Conservation (phyloP, 2,113 vertebrate genomes). For the Panthera tigris region DNA sequence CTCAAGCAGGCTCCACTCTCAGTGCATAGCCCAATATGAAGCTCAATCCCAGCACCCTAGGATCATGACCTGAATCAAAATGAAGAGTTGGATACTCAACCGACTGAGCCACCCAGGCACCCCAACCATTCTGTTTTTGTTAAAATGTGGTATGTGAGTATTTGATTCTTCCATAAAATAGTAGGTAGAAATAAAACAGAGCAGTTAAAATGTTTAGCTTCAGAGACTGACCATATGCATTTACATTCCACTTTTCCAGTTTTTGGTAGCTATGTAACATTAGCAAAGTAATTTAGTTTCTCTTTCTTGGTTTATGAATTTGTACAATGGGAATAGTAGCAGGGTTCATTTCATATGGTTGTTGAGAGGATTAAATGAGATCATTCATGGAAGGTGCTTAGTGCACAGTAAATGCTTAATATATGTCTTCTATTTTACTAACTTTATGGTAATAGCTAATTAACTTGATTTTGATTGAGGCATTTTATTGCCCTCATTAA, state of each 20-base stretch:
- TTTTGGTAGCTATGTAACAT: neutral
- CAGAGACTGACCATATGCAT: neutral
- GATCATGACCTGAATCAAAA: too few species aligned
- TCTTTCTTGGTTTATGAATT: neutral
- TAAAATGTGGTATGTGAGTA: neutral
- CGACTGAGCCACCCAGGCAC: too few species aligned
- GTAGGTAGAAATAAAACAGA: neutral
- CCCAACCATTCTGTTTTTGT: neutral
- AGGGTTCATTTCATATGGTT: neutral
- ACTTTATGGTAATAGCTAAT: conserved; percentile 58
- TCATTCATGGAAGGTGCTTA: conserved; percentile 36
- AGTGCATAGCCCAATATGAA: too few species aligned
- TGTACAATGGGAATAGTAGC: neutral
- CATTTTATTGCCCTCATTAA: conserved; percentile 46
- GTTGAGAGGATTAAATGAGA: conserved; percentile 35
- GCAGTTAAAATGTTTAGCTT: neutral
- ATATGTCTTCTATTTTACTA: conserved; percentile 36
- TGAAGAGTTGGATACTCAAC: too few species aligned
- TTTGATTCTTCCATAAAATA: neutral
- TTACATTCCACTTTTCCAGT: neutral
- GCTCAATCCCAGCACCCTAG: too few species aligned
- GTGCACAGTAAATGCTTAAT: conserved; percentile 5
- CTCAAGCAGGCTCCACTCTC: too few species aligned
- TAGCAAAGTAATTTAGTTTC: neutral
- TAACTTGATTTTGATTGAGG: conserved; percentile 61